Evolutionary conservation across 2,888 invertebrate species (phyloP).

Genomic region (Metacarcinus magister): DNA sequence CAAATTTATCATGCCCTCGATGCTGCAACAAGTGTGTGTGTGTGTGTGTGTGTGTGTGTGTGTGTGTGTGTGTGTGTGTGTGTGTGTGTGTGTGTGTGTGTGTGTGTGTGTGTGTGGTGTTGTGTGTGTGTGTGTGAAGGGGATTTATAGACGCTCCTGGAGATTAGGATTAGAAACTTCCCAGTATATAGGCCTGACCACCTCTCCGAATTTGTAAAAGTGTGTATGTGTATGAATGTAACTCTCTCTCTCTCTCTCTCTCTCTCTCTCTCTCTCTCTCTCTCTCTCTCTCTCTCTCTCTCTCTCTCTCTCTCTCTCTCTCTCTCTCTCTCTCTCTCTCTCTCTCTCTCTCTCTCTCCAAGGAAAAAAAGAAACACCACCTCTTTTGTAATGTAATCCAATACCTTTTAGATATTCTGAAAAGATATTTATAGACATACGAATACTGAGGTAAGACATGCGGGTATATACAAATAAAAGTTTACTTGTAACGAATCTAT

Average conservation of each 20-base stretch:
- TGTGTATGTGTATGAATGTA: not conserved
- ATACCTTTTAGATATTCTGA: too few species aligned
- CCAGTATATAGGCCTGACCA: not conserved
- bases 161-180: constrained; percentile 8
- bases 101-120: not conserved
- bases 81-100: constrained; percentile 48
- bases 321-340: not conserved
- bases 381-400: too few species aligned
- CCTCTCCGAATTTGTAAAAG: not conserved
- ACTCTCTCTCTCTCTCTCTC: not conserved
- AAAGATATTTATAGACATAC: too few species aligned
- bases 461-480: too few species aligned
- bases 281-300: not conserved
- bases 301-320: constrained; percentile 1
- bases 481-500: too few species aligned
- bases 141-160: not conserved
- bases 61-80: constrained; percentile 56
- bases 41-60: constrained; percentile 48
- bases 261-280: not conserved
- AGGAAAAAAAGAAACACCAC: too few species aligned
- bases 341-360: not conserved
- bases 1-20: not conserved
- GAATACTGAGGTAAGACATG: too few species aligned
- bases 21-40: not conserved
- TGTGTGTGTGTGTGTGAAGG: not conserved